phyloP scores from a whole-genome alignment of 2,113 vertebrate genomes.

The Eptesicus fuscus region DNA sequence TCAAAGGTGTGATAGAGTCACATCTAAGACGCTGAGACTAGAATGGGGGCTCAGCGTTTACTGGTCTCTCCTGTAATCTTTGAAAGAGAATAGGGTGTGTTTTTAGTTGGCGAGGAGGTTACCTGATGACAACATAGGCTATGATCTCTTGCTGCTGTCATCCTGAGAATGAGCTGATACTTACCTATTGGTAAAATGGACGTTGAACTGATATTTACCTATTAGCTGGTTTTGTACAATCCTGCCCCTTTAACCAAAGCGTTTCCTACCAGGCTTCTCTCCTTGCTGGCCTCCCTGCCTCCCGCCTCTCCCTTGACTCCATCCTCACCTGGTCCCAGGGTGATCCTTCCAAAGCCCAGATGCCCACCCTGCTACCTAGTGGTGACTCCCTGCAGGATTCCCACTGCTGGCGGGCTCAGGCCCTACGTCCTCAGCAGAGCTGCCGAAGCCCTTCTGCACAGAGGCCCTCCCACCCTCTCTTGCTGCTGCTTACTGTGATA shows the following conservation, averaged over 20 bases:
- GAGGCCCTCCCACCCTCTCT: background rate
- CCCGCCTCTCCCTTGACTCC: background rate
- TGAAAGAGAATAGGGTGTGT: background rate
- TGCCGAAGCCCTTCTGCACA: background rate
- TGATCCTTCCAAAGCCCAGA: background rate
- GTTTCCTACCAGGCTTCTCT: background rate
- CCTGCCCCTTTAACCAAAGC: background rate
- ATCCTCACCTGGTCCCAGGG: background rate
- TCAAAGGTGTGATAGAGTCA: accelerated
- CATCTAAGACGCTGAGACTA: background rate
- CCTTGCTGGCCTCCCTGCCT: background rate
- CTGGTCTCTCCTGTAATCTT: background rate
- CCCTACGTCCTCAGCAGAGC: background rate
- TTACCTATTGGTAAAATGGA: background rate
- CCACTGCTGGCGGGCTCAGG: background rate
- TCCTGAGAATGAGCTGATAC: background rate
- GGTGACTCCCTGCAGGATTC: background rate
- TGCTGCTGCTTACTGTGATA: background rate
- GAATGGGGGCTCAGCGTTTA: background rate
- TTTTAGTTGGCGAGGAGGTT: background rate
- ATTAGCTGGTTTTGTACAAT: background rate
- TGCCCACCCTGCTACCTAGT: background rate
- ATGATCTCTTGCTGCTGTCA: background rate
- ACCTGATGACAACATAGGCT: background rate
- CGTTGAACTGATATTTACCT: background rate